Percentiles rank a stretch among this genome's conserved stretches.
Conservation (phyloP, 2,113 vertebrate genomes). For the Sturnira hondurensis region DNA sequence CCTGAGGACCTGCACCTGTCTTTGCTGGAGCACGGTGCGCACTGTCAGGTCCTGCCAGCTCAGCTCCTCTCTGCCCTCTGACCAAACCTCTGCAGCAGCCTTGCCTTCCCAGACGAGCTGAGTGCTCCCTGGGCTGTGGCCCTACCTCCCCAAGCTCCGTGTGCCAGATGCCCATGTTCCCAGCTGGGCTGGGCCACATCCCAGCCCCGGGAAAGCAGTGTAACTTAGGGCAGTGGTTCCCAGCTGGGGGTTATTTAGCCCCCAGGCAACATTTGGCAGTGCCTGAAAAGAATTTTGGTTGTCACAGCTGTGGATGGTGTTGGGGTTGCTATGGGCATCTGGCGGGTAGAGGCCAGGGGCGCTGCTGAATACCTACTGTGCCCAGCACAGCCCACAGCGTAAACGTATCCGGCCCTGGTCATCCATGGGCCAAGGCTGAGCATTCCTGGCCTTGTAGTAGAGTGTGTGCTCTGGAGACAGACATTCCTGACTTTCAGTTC, state of each 20-base stretch:
- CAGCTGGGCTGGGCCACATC: background rate
- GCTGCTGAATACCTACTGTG: background rate
- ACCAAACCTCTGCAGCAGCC: background rate
- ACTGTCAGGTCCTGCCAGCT: background rate
- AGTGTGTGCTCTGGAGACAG: background rate
- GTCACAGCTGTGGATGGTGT: background rate
- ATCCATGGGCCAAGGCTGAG: background rate
- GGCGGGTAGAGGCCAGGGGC: background rate
- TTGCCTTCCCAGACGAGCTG: background rate
- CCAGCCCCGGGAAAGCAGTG: background rate
- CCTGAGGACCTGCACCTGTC: background rate
- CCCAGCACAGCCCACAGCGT: background rate
- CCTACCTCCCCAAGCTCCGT: background rate
- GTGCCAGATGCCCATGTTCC: background rate
- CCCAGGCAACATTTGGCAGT: background rate
- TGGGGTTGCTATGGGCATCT: background rate
- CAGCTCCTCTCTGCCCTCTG: background rate
- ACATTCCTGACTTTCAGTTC: background rate
- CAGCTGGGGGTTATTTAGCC: background rate
- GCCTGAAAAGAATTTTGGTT: background rate
- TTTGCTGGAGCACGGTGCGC: fast-evolving
- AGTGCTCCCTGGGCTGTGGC: background rate
- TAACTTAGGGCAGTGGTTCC: background rate
- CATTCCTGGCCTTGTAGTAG: background rate
- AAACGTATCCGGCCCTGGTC: background rate